A percentile compares a stretch with the other conserved stretches of the same genome.
These are phyloP conservation scores for Acanthococcus lagerstroemiae DNA, from an alignment of 2,888 invertebrate genomes.

Conservation along the genomic window DNA sequence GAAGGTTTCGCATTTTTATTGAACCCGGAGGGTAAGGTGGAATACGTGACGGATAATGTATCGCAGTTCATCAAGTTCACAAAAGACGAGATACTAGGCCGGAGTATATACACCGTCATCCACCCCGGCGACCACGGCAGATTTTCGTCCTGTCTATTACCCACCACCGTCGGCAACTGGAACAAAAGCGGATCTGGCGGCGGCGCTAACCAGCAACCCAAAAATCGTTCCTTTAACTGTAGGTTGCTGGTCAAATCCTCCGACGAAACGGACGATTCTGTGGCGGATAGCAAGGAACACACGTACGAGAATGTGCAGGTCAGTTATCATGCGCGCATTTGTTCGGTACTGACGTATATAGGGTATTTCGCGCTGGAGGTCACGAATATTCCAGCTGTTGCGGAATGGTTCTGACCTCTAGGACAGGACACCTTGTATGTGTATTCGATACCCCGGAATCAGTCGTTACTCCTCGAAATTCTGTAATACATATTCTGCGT, in stretches of 20 bases:
- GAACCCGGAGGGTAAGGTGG: constrained; percentile 83
- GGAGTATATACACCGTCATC: constrained; percentile 86
- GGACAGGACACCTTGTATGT: too few relatives aligned
- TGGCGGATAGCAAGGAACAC: constrained; percentile 68
- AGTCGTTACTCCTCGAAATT: neutral
- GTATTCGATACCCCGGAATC: too few relatives aligned
- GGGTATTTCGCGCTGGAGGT: too few relatives aligned
- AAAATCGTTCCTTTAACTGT: constrained; percentile 47
- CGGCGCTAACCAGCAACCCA: constrained; percentile 23
- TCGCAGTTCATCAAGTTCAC: constrained; percentile 77
- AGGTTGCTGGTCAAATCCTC: constrained; percentile 68
- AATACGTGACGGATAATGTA: constrained; percentile 90
- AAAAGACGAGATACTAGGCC: constrained; percentile 57
- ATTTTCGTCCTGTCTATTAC: constrained; percentile 50
- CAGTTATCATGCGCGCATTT: too few relatives aligned
- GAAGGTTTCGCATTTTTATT: constrained; percentile 86
- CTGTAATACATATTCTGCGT: neutral
- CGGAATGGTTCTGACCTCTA: too few relatives aligned
- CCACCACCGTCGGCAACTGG: constrained; percentile 51
- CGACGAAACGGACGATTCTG: constrained; percentile 55
- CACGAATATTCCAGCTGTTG: too few relatives aligned
- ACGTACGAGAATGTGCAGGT: constrained; percentile 57
- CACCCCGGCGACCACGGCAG: constrained; percentile 84
- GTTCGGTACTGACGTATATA: too few relatives aligned
- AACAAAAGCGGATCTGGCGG: constrained; percentile 32